Conservation (phyloP, 2,888 invertebrate genomes). For the Epistrophella euchroma region DNA sequence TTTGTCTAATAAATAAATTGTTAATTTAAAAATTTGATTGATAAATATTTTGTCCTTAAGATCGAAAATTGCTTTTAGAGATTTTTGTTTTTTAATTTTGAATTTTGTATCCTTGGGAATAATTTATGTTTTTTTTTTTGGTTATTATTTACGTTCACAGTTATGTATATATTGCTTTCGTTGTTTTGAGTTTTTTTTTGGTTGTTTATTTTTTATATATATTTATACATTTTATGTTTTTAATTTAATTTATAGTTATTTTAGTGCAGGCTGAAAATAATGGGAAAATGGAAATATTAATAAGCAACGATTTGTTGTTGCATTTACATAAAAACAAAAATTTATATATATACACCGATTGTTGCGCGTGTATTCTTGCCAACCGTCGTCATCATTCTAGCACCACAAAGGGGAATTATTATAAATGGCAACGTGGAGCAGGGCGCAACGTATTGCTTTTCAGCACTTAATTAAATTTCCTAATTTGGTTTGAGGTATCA, state of each 20-base stretch:
- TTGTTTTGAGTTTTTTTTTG: conserved; percentile 81
- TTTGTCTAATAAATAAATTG: conserved; percentile 24
- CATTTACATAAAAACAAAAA: not conserved
- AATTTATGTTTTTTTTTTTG: conserved; percentile 14
- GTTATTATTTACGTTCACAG: conserved; percentile 78
- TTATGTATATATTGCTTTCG: conserved; percentile 83
- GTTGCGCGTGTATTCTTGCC: conserved; percentile 67
- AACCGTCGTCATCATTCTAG: conserved; percentile 35
- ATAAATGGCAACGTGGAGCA: conserved; percentile 18
- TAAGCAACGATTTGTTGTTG: conserved; percentile 46
- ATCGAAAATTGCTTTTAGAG: conserved; percentile 72
- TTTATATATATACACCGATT: conserved; percentile 5
- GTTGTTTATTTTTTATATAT: conserved; percentile 21
- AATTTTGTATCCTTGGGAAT: conserved; percentile 68
- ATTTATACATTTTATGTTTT: conserved; percentile 41
- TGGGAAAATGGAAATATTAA: conserved; percentile 10
- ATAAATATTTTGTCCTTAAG: conserved; percentile 60
- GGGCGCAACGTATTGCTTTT: conserved; percentile 46
- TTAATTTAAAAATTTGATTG: conserved; percentile 31
- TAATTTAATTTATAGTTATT: conserved; percentile 52
- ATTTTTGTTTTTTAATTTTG: conserved; percentile 44
- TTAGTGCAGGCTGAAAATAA: conserved; percentile 62
- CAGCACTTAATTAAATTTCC: conserved; percentile 77
- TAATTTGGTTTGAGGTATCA: conserved; percentile 76
- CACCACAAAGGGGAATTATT: conserved; percentile 2